Conservation (phyloP, 2,888 invertebrate species). For the Exocentrus adspersus region DNA sequence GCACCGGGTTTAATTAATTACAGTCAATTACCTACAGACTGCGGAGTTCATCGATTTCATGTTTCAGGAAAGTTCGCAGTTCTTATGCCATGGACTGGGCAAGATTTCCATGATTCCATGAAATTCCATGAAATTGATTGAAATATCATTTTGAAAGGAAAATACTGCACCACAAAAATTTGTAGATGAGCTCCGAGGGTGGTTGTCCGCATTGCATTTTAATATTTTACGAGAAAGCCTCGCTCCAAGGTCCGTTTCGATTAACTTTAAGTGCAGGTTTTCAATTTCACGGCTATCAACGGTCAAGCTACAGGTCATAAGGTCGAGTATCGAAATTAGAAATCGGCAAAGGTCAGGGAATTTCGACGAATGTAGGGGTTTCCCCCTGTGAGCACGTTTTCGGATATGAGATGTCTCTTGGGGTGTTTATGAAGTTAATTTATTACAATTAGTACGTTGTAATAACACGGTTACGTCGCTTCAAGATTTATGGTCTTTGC, state of each 20-base stretch:
- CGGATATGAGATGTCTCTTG: background rate
- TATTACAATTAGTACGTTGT: background rate
- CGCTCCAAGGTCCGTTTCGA: constrained; percentile 40
- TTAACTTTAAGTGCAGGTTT: constrained; percentile 40
- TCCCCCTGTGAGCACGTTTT: no score
- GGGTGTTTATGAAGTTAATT: no score
- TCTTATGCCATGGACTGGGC: no score
- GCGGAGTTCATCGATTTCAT: no score
- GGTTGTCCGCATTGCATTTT: constrained; percentile 32
- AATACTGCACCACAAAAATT: background rate
- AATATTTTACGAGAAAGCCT: constrained; percentile 33
- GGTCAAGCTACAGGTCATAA: no score
- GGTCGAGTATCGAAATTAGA: constrained; percentile 34
- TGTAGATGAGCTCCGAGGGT: background rate
- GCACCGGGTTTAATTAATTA: no score
- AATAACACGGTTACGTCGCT: background rate
- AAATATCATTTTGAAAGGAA: no score
- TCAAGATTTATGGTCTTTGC: background rate
- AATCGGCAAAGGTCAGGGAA: constrained; percentile 39
- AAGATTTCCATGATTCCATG: no score
- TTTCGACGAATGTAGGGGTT: no score
- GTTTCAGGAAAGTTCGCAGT: no score
- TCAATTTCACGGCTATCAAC: constrained; percentile 39
- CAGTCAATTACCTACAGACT: no score
- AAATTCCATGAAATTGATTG: no score